These are phyloP conservation scores for Salminus brasiliensis DNA, from an alignment of 2,113 vertebrate genomes.

Conservation along the genomic window DNA sequence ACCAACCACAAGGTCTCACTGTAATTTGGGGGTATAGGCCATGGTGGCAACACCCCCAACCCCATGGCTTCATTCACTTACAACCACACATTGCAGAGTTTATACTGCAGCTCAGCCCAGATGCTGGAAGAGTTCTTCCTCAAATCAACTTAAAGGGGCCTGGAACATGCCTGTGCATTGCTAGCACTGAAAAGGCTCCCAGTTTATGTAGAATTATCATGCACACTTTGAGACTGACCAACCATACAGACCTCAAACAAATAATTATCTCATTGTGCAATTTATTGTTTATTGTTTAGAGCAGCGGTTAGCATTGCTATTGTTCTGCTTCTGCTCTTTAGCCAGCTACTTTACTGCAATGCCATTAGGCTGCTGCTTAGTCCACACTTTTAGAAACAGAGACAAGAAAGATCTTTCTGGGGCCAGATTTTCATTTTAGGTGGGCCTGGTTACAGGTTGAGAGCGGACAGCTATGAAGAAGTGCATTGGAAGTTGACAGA, in stretches of 20 bases:
- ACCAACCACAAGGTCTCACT: slow-evolving; percentile 49
- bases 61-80: slow-evolving; percentile 55
- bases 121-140: slow-evolving; percentile 30
- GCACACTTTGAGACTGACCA: background rate
- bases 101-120: slow-evolving; percentile 65
- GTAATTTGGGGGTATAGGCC: slow-evolving; percentile 52
- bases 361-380: background rate
- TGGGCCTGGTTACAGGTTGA: too few species aligned
- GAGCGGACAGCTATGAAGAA: too few species aligned
- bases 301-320: background rate
- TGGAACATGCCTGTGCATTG: slow-evolving; percentile 5
- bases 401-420: too few species aligned
- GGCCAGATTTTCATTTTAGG: too few species aligned
- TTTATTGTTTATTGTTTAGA: slow-evolving; percentile 7
- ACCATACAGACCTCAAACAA: slow-evolving; percentile 15
- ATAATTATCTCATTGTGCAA: background rate
- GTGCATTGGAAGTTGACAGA: too few species aligned
- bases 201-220: slow-evolving; percentile 19
- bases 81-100: slow-evolving; percentile 63
- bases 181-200: background rate
- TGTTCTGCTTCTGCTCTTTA: slow-evolving; percentile 17
- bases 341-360: background rate
- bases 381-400: too few species aligned
- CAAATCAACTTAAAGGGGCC: slow-evolving; percentile 5
- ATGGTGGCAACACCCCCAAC: slow-evolving; percentile 51